Evolutionary conservation across 2,797 vertebrate species (phyloP).

Genomic region (Agapornis canus): DNA sequence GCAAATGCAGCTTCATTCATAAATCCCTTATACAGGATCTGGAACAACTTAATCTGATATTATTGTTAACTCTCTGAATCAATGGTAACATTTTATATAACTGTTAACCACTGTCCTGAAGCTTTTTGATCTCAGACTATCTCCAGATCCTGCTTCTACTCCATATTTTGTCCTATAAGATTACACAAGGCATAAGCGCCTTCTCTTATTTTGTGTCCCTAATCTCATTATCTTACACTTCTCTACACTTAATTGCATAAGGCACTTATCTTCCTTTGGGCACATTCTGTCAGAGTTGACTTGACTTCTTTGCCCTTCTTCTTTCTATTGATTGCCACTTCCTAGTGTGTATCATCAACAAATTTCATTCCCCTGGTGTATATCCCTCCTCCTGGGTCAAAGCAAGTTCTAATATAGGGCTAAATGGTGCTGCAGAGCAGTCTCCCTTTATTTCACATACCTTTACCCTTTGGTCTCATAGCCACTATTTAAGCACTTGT

Average conservation of each 20-base stretch:
- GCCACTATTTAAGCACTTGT: not conserved
- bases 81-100: not conserved
- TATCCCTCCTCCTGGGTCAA: not conserved
- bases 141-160: not conserved
- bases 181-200: not conserved
- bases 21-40: not conserved
- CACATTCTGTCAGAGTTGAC: not conserved
- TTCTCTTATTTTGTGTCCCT: conserved; percentile 43
- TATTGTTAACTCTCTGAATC: not conserved
- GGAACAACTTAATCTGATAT: not conserved
- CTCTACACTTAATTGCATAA: conserved; percentile 57
- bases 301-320: conserved; percentile 19
- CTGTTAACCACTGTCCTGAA: not conserved
- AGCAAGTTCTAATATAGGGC: not conserved
- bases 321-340: conserved; percentile 11
- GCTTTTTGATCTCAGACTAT: not conserved
- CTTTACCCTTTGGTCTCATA: not conserved
- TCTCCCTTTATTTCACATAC: not conserved
- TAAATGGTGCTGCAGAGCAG: not conserved
- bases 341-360: not conserved
- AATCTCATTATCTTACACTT: conserved; percentile 65
- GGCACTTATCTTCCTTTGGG: conserved; percentile 15
- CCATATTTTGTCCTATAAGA: not conserved
- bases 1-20: not conserved
- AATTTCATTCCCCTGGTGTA: not conserved